Evolutionary conservation across 2,113 vertebrate genomes (phyloP), one percentile per base, ranked within the genome.

Genomic region (Albula glossodonta): DNA sequence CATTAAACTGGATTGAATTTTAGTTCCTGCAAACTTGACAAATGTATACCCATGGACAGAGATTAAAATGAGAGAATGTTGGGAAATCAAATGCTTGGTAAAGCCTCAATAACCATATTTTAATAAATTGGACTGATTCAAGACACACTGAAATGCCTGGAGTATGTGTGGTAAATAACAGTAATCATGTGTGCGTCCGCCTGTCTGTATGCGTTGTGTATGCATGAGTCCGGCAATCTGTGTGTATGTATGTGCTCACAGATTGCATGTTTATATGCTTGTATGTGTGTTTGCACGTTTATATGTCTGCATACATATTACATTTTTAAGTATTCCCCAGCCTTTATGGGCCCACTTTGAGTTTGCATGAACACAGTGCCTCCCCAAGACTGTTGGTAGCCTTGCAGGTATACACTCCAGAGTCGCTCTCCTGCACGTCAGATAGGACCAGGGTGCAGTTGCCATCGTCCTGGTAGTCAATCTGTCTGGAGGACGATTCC

Each of bases 361-460:
- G 22, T 0, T 83, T 91, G 78, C 92, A 87, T 0, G 94, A 94
- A 87, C 93, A 94, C 84, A 89, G 89, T 0, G 91, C 93, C 53
- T 93, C 87, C 22, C 95, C 96, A 0, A 89, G 4, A 13, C 86
- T 84, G 60, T 90, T 95, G 52, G 85, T 89, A 51, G 94, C 96
- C 84, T 86, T 91, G 90, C 96, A 96, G 79, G 88, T 81, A 31
- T 96, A 96, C 3, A 94, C 83, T 56, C 95, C 96, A 19, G 94
- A 93, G 90, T 96, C 95, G 1, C 87, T 87, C 4, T 79, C 87
- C 9, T 86, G 56, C 87, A 96, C 78, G 50, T 87, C 78, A 3
- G 53, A 77, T 49, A 97, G 78, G 60, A 94, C 80, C 84, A 97
- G 92, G 56, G 91, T 90, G 81, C 95, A 95, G 81, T 90, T 78